Conservation (phyloP, 2,888 invertebrate species). For the Pachliopta kotzebuea region DNA sequence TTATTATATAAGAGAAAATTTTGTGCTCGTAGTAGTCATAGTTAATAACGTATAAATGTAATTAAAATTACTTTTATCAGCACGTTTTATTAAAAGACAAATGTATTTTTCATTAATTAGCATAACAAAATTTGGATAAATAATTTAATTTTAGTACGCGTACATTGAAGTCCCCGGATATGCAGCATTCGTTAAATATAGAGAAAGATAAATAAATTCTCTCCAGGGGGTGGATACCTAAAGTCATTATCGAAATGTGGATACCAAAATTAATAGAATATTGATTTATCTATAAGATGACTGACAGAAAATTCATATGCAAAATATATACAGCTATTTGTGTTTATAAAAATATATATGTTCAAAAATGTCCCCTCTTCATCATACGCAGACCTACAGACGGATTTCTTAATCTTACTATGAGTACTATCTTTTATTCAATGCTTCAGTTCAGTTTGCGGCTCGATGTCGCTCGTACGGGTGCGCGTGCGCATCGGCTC, state of each 20-base stretch:
- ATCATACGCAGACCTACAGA: conserved; percentile 4
- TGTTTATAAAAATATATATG: background rate
- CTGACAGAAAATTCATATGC: background rate
- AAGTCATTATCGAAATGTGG: background rate
- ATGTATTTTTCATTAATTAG: background rate
- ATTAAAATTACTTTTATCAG: background rate
- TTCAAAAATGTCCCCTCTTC: background rate
- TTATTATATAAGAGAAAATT: too few species aligned
- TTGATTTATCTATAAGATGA: background rate
- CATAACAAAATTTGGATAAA: background rate
- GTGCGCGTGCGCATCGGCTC: conserved; percentile 1
- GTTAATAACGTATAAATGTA: background rate
- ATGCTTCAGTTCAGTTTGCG: conserved; percentile 24
- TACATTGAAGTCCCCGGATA: too few species aligned
- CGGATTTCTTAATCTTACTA: background rate
- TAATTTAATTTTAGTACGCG: too few species aligned
- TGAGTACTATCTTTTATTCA: conserved; percentile 1
- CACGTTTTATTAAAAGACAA: background rate
- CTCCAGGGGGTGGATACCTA: background rate
- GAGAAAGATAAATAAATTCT: background rate
- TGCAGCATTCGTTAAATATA: background rate
- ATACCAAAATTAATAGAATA: background rate
- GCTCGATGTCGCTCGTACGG: conserved; percentile 22
- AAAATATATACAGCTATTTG: background rate
- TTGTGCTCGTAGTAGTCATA: background rate